Evolutionary conservation across 2,113 vertebrate species (phyloP).

Genomic region (Tachysurus fulvidraco): DNA sequence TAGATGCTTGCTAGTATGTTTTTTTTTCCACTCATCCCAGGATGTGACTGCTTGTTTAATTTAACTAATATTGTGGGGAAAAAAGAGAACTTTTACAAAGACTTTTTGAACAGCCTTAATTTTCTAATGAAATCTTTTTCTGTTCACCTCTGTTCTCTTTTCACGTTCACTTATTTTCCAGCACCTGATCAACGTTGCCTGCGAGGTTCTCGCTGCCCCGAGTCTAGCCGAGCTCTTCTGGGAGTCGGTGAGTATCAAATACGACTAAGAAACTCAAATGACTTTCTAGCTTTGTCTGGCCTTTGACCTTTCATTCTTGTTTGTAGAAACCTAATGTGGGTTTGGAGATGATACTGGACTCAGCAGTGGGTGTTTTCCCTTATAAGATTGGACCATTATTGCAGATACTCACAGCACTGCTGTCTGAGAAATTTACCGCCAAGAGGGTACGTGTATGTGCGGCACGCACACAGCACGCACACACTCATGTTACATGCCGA

Average conservation of each 20-base stretch:
- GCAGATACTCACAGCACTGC: slow-evolving; percentile 87
- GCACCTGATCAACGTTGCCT: slow-evolving; percentile 89
- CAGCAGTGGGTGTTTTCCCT: slow-evolving; percentile 91
- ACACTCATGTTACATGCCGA: background rate
- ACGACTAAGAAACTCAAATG: background rate
- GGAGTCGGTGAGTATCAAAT: slow-evolving; percentile 85
- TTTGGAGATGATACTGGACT: slow-evolving; percentile 93
- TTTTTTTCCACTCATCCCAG: too few species aligned
- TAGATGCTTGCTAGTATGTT: too few species aligned
- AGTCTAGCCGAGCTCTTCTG: slow-evolving; percentile 94
- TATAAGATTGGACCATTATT: slow-evolving; percentile 87
- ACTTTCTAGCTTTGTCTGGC: background rate
- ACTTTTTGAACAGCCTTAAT: too few species aligned
- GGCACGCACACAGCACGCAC: background rate
- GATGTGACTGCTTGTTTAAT: too few species aligned
- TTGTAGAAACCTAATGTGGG: slow-evolving; percentile 88
- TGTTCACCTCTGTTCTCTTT: rapidly evolving
- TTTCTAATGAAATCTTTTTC: too few species aligned
- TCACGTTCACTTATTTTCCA: slow-evolving; percentile 51
- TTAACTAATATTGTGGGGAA: too few species aligned
- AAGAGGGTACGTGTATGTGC: slow-evolving; percentile 80
- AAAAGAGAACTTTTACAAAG: too few species aligned
- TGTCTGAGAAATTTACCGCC: slow-evolving; percentile 92
- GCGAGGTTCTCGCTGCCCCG: slow-evolving; percentile 89
- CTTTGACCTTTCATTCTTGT: background rate